These are phyloP conservation scores for Calameuta filiformis DNA, from an alignment of 2,888 invertebrate species.

Conservation along the genomic window DNA sequence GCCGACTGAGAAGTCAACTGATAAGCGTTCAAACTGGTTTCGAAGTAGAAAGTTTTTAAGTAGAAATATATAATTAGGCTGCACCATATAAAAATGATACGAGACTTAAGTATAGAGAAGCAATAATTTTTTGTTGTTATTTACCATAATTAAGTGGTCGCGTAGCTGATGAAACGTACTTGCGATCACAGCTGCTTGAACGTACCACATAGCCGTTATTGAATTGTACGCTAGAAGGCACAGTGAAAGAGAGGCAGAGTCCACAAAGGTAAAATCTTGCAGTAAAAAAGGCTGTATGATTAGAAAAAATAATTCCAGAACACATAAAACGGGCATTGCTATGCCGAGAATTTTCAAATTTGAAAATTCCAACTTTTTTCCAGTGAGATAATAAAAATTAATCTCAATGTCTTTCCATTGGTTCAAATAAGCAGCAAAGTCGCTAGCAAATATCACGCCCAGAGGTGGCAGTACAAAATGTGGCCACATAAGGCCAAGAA, in stretches of 20 bases:
- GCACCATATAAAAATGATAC: neutral
- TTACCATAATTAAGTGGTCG: neutral
- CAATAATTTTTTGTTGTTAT: neutral
- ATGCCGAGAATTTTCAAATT: neutral
- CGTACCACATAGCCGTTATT: neutral
- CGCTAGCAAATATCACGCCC: neutral
- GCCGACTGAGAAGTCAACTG: neutral
- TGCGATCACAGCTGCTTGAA: neutral
- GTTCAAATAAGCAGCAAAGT: neutral
- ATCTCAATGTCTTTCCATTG: neutral
- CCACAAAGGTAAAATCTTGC: neutral
- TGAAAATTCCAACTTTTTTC: neutral
- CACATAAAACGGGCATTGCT: neutral
- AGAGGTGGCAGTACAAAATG: neutral
- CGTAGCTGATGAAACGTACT: neutral
- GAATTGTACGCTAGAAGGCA: neutral
- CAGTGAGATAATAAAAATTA: neutral
- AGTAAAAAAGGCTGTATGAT: neutral
- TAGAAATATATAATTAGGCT: neutral
- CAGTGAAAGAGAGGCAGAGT: neutral
- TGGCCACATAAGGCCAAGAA: slow-evolving; percentile 2
- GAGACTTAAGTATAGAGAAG: neutral
- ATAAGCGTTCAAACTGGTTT: neutral
- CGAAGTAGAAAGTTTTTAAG: neutral
- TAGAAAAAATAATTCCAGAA: neutral